Percentiles rank a stretch among this genome's conserved stretches.
phyloP scores from a whole-genome alignment of 30 jellyfish, hydroid and myxozoan species.

The Turritopsis rubra region DNA sequence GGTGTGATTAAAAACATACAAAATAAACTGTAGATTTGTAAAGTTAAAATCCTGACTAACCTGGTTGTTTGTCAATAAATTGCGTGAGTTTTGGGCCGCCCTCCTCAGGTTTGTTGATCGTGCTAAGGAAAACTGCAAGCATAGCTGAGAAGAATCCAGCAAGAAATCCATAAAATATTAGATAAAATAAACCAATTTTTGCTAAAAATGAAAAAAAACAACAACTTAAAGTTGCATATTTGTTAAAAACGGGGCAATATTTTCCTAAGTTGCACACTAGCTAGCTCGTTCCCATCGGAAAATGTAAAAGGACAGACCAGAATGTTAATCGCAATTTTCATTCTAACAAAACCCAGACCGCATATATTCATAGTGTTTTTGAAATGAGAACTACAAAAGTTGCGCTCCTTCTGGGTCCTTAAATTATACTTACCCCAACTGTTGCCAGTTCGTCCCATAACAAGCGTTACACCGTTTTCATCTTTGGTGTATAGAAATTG shows the following conservation, averaged over 20 bases:
- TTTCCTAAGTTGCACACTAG: neutral
- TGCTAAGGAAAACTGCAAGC: conserved; percentile 76
- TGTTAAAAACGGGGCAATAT: neutral
- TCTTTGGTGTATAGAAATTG: conserved; percentile 67
- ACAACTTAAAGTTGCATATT: neutral
- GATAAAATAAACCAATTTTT: conserved; percentile 89
- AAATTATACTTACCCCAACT: conserved; percentile 85
- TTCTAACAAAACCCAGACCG: neutral
- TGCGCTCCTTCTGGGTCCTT: neutral
- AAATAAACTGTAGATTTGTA: too few relatives aligned
- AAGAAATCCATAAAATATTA: conserved; percentile 74
- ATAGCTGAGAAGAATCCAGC: conserved; percentile 82
- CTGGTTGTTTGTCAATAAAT: conserved; percentile 75
- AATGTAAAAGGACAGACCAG: neutral
- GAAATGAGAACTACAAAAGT: neutral
- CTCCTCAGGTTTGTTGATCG: conserved; percentile 76
- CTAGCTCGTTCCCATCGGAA: neutral
- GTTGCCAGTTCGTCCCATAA: conserved; percentile 87
- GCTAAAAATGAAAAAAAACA: conserved; percentile 38
- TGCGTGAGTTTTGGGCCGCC: conserved; percentile 94
- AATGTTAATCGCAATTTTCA: neutral
- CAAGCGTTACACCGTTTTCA: conserved; percentile 30
- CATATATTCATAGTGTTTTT: neutral
- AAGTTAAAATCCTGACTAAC: conserved; percentile 25
- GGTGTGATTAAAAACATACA: neutral